Conservation (phyloP, 1,140 invertebrate species). For the Aethina tumida region DNA sequence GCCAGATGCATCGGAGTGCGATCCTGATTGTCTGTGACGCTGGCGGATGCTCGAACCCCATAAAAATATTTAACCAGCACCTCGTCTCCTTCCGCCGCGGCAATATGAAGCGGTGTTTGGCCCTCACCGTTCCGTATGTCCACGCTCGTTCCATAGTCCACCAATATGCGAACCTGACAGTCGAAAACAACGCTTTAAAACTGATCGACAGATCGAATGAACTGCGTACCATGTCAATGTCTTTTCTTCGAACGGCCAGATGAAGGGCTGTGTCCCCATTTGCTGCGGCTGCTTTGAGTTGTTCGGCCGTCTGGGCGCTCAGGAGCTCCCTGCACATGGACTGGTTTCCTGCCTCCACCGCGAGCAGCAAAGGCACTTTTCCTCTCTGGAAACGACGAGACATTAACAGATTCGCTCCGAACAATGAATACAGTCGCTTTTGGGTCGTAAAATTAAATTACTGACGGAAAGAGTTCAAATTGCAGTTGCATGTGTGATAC, state of each 20-base stretch:
- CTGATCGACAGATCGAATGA: conserved; percentile 1
- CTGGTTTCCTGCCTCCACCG: conserved; percentile 87
- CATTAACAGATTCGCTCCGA: background rate
- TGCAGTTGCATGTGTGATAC: no score
- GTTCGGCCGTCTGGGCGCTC: conserved; percentile 68
- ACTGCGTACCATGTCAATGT: conserved; percentile 69
- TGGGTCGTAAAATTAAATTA: no score
- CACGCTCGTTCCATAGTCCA: conserved; percentile 84
- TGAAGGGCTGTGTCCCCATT: conserved; percentile 85
- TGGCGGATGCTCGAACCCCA: conserved; percentile 84
- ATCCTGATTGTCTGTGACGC: conserved; percentile 90
- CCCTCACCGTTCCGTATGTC: conserved; percentile 88
- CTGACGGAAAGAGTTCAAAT: no score
- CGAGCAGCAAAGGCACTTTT: conserved; percentile 84
- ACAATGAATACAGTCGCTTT: no score
- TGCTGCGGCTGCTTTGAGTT: conserved; percentile 61
- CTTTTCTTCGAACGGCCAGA: conserved; percentile 75
- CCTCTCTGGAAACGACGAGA: conserved; percentile 56
- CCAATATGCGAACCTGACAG: conserved; percentile 59
- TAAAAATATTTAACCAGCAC: conserved; percentile 91
- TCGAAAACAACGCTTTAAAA: background rate
- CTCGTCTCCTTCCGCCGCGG: conserved; percentile 92
- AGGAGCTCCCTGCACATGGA: conserved; percentile 86
- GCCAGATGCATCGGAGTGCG: conserved; percentile 94
- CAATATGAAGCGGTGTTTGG: conserved; percentile 87